Evolutionary conservation across 2,797 vertebrate genomes (phyloP).

Genomic region (Crax fasciolata): DNA sequence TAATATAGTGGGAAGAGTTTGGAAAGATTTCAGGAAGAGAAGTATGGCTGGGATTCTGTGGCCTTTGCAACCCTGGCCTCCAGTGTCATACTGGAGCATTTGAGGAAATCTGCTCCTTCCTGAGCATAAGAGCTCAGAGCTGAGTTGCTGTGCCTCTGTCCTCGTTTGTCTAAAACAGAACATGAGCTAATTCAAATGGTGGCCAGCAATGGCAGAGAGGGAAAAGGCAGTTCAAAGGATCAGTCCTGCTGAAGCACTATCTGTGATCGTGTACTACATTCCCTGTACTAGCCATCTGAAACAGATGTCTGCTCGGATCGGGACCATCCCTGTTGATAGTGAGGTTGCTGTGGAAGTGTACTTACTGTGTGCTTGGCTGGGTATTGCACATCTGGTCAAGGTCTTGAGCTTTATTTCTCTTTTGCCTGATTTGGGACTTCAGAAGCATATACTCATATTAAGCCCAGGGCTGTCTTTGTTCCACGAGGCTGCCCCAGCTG

Average conservation of each 20-base stretch:
- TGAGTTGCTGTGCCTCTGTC: not conserved
- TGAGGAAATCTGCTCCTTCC: not conserved
- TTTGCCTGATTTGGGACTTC: constrained; percentile 63
- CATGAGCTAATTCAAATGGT: not conserved
- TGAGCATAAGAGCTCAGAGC: not conserved
- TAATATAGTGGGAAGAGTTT: not conserved
- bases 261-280: not conserved
- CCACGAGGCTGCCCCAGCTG: constrained; percentile 78
- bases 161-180: not conserved
- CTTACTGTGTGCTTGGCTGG: not conserved
- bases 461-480: constrained; percentile 80
- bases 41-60: not conserved
- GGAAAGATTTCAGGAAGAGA: not conserved
- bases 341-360: constrained; percentile 20
- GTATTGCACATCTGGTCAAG: constrained; percentile 71
- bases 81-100: not conserved
- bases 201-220: not conserved
- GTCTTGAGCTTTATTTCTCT: constrained; percentile 72
- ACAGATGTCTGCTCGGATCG: not conserved
- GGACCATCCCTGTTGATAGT: not conserved
- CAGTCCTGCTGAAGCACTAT: not conserved
- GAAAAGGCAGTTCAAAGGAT: constrained; percentile 24
- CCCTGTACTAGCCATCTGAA: not conserved
- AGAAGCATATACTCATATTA: constrained; percentile 65
- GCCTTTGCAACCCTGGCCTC: not conserved